A percentile compares a stretch with the other conserved stretches of the same genome.
These are phyloP conservation scores for Lepidurus arcticus DNA, from an alignment of 1,140 invertebrate species.

Conservation along the genomic window DNA sequence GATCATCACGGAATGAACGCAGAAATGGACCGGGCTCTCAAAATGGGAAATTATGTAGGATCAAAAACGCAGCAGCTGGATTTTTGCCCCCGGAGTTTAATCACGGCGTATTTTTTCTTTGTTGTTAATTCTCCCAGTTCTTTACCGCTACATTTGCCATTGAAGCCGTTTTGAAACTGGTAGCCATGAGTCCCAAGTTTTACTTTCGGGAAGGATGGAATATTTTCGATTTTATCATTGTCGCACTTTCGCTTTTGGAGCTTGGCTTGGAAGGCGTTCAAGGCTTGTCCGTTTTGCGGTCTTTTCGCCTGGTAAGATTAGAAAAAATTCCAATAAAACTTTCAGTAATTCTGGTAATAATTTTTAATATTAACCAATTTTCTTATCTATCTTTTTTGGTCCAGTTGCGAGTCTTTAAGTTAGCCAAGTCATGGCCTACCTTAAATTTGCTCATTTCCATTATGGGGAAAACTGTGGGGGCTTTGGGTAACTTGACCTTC, in stretches of 20 bases:
- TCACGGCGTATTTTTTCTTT: no score
- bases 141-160: conserved; percentile 96
- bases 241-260: conserved; percentile 88
- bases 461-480: conserved; percentile 95
- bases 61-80: background rate
- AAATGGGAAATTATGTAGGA: conserved; percentile 90
- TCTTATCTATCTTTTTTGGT: background rate
- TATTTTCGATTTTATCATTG: conserved; percentile 98
- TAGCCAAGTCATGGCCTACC: conserved; percentile 98
- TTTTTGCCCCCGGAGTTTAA: background rate
- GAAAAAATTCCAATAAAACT: background rate
- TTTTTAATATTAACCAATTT: no score
- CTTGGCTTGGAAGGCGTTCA: conserved; percentile 85
- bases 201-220: conserved; percentile 99
- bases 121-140: conserved; percentile 63
- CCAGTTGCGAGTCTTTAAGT: conserved; percentile 96
- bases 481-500: conserved; percentile 95
- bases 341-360: no score
- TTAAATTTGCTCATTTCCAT: conserved; percentile 97
- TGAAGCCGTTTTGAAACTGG: conserved; percentile 90
- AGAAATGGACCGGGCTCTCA: conserved; percentile 74
- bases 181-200: conserved; percentile 92
- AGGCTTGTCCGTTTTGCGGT: conserved; percentile 91
- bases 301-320: conserved; percentile 89
- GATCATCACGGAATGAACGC: conserved; percentile 92